Base-by-base conservation (phyloP, 2,888 invertebrate genomes). In the Yponomeuta sedellus region DNA sequence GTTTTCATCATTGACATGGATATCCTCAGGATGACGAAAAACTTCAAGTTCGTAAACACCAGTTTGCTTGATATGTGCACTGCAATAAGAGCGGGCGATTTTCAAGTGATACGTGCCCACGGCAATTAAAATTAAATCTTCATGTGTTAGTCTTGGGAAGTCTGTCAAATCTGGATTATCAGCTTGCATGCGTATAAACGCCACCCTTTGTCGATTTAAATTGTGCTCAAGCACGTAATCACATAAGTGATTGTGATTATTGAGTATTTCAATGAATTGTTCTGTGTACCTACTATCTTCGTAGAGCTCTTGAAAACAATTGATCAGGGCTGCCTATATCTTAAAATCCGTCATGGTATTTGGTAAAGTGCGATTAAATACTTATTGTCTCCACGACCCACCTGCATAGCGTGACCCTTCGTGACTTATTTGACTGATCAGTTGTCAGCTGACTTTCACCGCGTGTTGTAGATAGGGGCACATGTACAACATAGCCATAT, bases 381-480 rank as follows among this genome's bases (percentile, higher is more conserved):
- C 16, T 63, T 39, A 34, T 28, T 64, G 62, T 63, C 44, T 68
- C 68, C 40, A 68, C 68, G n/a, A 66, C 62, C 66, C 68, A 68
- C 57, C 68, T 64, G 52, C 52, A 28, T 44, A 61, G 19, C 25
- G 67, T 67, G 19, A 56, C 28, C n/a, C 22, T n/a, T 58, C 57
- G 57, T 19, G 57, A 57, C 28, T 65, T 39, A 61, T 70, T 69
- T 28, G 70, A 68, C 59, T 67, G 63, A 56, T 61, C 64, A 44
- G 69, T 70, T 22, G 68, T 61, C 28, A 70, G 65, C 61, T 69
- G 69, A 28, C 64, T 68, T 56, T 67, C 68, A 59, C 56, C 44
- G 61, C 68, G 64, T 56, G 61, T 64, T 68, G 65, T 66, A 56
- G 67, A 66, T 34, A 57, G 64, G 40, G 67, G 68, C 39, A 66